Evolutionary conservation across 2,888 invertebrate genomes (phyloP).

Genomic region (Caradrina clavipalpis): DNA sequence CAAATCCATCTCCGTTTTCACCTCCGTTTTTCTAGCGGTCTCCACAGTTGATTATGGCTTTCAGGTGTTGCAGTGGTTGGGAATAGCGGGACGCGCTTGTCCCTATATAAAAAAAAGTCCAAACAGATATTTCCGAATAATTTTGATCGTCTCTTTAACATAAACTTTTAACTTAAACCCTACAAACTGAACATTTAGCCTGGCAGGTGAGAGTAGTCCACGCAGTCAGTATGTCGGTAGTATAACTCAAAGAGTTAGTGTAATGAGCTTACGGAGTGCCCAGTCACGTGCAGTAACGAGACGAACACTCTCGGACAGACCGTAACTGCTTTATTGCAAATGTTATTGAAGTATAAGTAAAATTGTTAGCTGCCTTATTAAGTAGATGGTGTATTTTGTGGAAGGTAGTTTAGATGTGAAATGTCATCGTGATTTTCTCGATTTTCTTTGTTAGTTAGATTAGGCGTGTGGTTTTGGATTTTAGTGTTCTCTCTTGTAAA

Average conservation of each 20-base stretch:
- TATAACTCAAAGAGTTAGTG: slow-evolving; percentile 70
- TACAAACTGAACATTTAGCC: slow-evolving; percentile 11
- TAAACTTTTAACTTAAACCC: not conserved
- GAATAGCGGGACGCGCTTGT: too few species aligned
- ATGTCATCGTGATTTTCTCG: slow-evolving; percentile 15
- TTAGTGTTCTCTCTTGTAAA: not conserved
- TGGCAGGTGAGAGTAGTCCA: slow-evolving; percentile 39
- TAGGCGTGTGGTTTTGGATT: not conserved
- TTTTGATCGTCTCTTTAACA: not conserved
- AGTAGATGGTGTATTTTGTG: slow-evolving; percentile 3
- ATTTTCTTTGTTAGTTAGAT: not conserved
- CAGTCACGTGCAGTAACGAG: slow-evolving; percentile 87
- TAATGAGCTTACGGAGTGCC: slow-evolving; percentile 82
- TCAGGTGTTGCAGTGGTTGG: too few species aligned
- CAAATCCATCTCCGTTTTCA: too few species aligned
- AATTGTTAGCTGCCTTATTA: slow-evolving; percentile 53
- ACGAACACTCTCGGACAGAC: slow-evolving; percentile 50
- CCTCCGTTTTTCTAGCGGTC: too few species aligned
- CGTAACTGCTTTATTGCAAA: slow-evolving; percentile 61
- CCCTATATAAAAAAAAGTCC: too few species aligned
- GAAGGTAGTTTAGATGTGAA: slow-evolving; percentile 8
- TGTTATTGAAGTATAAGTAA: slow-evolving; percentile 47
- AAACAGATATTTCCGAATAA: not conserved
- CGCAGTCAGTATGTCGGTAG: slow-evolving; percentile 54
- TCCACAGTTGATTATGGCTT: too few species aligned